Base-by-base conservation (phyloP, 2,888 invertebrate species). In the Lasioglossum leucozonium region DNA sequence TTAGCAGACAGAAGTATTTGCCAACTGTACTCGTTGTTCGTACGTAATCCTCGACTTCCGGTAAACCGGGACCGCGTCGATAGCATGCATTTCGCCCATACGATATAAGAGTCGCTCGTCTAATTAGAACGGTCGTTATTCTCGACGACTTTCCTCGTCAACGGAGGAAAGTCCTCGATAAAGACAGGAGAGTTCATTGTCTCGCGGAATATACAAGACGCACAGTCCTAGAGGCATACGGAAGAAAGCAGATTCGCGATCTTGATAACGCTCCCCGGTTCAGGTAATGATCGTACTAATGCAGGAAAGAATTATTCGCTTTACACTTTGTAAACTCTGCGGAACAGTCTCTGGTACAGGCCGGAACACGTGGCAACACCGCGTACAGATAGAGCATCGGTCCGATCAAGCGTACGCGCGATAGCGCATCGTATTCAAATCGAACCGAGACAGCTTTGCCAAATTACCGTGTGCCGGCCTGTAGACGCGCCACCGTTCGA, bases 121-220 rank as follows among this genome's bases (percentile, higher is more conserved):
- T 89, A 91, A 89, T 90, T 89, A 84, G 83, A 81, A 34, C 79
- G 22, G 8, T 44, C 47, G 73, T 71, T 73, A 69, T 74, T 58
- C 69, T 79, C 79, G 72, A 42, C 74, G 47, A 73, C 55, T 84
- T 85, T 84, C 83, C 72, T 78, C 65, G 62, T 62, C 51, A 13
- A 30, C 55, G 72, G 58, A 86, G 84, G 91, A 89, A 90, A 90
- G 90, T 87, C 79, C 37, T 26, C 58, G 82, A n/a, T 16, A n/a
- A 37, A 76, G 55, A 69, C 71, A 55, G 73, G 75, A 34, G 13
- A n/a, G 71, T 72, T 77, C 80, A 74, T 86, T 91, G 84, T 91
- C 75, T 78, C 37, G 44, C 34, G 16, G 40, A 69, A 40, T 40
- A 40, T n/a, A 69, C 40, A 69, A 42, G 73, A 58, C 47, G 30